Percentiles rank a stretch among this genome's conserved stretches.
Conservation (phyloP, 2,113 vertebrate species). For the Equus przewalskii region DNA sequence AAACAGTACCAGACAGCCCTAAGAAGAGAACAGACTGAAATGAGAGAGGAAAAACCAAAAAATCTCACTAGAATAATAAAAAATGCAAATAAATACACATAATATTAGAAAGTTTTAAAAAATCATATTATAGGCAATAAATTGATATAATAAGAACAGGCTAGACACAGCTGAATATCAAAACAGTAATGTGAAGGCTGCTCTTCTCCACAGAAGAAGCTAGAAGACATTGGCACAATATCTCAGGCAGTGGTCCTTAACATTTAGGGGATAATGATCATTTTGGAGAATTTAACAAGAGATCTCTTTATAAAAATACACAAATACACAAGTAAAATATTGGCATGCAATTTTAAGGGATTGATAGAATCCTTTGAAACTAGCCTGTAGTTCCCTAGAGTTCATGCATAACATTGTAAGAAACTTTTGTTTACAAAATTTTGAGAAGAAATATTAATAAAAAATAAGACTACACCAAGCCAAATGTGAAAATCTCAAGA, state of each 20-base stretch:
- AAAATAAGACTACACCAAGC: not conserved
- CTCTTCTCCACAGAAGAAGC: not conserved
- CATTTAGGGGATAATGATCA: not conserved
- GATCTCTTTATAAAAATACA: not conserved
- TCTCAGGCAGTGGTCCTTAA: not conserved
- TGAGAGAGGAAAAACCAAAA: not conserved
- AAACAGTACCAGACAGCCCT: not conserved
- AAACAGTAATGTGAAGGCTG: not conserved
- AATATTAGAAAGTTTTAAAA: not conserved
- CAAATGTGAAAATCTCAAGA: not conserved
- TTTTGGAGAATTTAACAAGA: not conserved
- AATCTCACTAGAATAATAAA: not conserved
- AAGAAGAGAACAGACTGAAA: not conserved
- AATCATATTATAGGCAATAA: not conserved
- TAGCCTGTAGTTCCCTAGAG: not conserved
- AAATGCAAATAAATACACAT: not conserved
- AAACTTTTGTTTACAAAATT: not conserved
- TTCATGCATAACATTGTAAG: not conserved
- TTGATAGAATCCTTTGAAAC: not conserved
- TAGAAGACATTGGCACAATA: not conserved
- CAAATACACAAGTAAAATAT: not conserved
- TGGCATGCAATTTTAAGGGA: not conserved
- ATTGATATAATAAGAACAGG: not conserved
- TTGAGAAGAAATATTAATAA: not conserved
- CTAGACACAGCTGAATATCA: not conserved